These are phyloP conservation scores for Diplodus puntazzo DNA, from an alignment of 2,797 vertebrate species.

Conservation along the genomic window DNA sequence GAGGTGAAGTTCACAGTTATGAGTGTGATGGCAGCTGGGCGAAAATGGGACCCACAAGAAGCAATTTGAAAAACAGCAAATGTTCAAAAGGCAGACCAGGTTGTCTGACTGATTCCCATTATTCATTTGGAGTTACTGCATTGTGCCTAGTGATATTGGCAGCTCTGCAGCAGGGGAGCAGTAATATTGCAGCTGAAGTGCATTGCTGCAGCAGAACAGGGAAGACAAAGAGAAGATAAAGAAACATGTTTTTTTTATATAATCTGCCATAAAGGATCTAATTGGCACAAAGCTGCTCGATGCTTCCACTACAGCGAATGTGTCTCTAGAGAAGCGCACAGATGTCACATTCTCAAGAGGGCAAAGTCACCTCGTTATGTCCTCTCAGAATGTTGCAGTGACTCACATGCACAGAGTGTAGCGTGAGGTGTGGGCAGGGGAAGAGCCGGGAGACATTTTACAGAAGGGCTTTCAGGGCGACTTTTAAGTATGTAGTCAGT, in stretches of 20 bases:
- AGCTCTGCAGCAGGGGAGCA: conserved; percentile 57
- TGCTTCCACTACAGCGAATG: conserved; percentile 14
- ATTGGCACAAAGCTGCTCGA: conserved; percentile 28
- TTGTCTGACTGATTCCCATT: conserved; percentile 53
- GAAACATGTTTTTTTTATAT: conserved; percentile 12
- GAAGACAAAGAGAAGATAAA: conserved; percentile 24
- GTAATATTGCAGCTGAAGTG: conserved; percentile 45
- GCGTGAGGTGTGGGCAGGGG: background rate
- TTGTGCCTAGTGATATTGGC: conserved; percentile 24
- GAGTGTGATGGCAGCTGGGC: conserved; percentile 31
- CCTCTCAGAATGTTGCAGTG: conserved; percentile 34
- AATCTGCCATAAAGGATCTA: conserved; percentile 33
- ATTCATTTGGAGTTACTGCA: conserved; percentile 61
- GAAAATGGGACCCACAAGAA: conserved; percentile 27
- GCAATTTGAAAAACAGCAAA: conserved; percentile 37
- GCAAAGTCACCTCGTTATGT: conserved; percentile 30
- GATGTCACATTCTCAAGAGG: conserved; percentile 30
- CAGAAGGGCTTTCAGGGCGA: background rate
- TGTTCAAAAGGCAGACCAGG: conserved; percentile 46
- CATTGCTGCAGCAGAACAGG: conserved; percentile 42
- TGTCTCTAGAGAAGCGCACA: conserved; percentile 31
- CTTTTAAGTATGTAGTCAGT: background rate
- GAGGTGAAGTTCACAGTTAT: conserved; percentile 16
- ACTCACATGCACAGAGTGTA: conserved; percentile 1
- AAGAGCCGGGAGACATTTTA: background rate